Conservation (phyloP, 2,797 vertebrate species). For the Lagorchestes hirsutus region DNA sequence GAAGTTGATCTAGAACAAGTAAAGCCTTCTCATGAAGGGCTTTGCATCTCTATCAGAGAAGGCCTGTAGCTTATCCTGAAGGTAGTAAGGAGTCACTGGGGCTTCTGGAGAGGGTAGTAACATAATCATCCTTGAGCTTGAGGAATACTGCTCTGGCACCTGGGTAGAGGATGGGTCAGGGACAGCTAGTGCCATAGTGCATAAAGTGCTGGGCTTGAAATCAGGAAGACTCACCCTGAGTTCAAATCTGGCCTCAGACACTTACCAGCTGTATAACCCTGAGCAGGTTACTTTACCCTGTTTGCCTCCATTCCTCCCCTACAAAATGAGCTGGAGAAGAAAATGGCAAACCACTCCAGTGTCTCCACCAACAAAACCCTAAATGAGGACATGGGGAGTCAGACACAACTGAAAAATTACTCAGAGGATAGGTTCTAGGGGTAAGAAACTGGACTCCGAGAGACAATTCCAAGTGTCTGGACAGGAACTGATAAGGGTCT, state of each 20-base stretch:
- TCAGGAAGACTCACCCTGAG: no score
- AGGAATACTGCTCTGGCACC: background rate
- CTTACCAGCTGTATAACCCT: no score
- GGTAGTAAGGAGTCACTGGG: background rate
- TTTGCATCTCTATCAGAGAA: background rate
- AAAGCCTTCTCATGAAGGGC: background rate
- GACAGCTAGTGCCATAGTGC: no score
- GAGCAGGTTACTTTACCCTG: no score
- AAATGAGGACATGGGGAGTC: background rate
- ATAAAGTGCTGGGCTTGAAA: no score
- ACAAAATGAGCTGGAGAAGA: no score
- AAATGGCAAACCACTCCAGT: background rate
- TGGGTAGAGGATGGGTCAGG: no score
- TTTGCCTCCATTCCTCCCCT: no score
- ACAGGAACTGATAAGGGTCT: no score
- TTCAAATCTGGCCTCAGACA: no score
- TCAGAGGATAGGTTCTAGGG: no score
- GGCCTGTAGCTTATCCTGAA: background rate
- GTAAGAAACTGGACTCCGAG: background rate
- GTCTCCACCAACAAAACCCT: background rate
- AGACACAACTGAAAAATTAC: background rate
- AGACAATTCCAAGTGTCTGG: background rate
- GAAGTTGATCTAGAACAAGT: background rate
- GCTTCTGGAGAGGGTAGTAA: background rate
- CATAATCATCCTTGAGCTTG: background rate